Evolutionary conservation across 1,140 invertebrate genomes (phyloP), one percentile per base, ranked within the genome.

Genomic region (Pseudachorutes palmiensis): DNA sequence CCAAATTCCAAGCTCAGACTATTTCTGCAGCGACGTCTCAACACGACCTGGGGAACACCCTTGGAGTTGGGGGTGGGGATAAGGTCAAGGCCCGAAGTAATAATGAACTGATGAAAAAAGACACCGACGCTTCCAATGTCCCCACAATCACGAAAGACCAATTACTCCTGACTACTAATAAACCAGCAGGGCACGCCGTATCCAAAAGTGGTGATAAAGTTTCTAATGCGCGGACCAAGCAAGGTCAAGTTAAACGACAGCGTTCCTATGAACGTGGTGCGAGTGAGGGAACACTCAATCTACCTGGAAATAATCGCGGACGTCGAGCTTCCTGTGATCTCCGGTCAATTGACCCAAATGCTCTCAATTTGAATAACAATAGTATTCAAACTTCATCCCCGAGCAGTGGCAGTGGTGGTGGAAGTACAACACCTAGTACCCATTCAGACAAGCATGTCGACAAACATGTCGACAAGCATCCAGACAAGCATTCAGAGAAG

Each of bases 241-340:
- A 33, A 30, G 67, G 62, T 28, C 62, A 67, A 30, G 69, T 73
- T n/a, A 73, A 73, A 41, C 41, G 72, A 48, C 72, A 73, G 41
- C 55, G 72, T 9, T 65, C 62, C 36, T 73, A 73, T 49, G 72
- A 73, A 33, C 67, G 72, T 3, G 72, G 72, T 19, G 69, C 72
- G 1, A 69, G 67, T 57, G 72, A 73, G 59, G 69, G 69, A 12
- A 66, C 72, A 31, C 65, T 73, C n/a, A 73, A 73, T 57, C 57
- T 73, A 49, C 72, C 72, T 30, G 68, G 29, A 5, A 71, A 71
- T 59, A 65, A 67, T 45, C 33, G 72, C 57, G 72, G 69, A 19
- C 62, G 72, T 32, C 33, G 72, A 48, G 72, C 72, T 61, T 71
- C 69, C 33, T 73, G 72, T 70, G 72, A 73, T 66, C 51, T 73